These are phyloP conservation scores for Protophormia terraenovae DNA, from an alignment of 2,888 invertebrate species.

Conservation along the genomic window DNA sequence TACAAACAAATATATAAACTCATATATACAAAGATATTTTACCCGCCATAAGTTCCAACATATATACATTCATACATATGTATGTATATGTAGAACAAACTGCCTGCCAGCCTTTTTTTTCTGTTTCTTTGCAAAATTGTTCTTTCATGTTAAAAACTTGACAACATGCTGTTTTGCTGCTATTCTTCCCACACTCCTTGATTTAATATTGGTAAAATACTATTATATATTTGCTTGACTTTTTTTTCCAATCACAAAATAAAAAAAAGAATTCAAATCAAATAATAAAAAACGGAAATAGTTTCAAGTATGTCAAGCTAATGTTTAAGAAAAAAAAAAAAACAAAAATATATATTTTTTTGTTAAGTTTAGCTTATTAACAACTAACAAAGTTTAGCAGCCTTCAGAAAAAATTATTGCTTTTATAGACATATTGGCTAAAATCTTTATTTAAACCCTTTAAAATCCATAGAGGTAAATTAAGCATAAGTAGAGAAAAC, in stretches of 20 bases:
- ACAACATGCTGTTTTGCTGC: conserved; percentile 23
- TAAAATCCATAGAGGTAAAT: neutral
- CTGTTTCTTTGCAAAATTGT: neutral
- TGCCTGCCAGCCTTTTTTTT: conserved; percentile 28
- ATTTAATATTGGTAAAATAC: conserved; percentile 11
- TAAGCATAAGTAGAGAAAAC: neutral
- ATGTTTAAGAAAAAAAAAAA: conserved; percentile 28
- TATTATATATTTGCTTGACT: neutral
- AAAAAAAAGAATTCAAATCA: neutral
- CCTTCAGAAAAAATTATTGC: neutral
- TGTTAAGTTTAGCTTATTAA: conserved; percentile 43
- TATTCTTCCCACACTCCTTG: conserved; percentile 38
- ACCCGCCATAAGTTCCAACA: conserved; percentile 25
- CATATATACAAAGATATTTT: conserved; percentile 1
- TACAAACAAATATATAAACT: neutral
- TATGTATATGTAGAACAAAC: neutral
- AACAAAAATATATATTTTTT: too few relatives aligned
- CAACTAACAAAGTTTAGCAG: neutral
- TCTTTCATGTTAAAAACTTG: neutral
- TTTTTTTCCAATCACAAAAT: neutral
- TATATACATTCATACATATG: neutral
- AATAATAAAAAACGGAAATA: neutral
- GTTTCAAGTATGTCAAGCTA: conserved; percentile 46
- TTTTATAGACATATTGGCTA: conserved; percentile 3
- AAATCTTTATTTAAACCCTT: neutral